Base-by-base conservation (phyloP, 2,797 vertebrate genomes). In the Phrynocephalus forsythii region DNA sequence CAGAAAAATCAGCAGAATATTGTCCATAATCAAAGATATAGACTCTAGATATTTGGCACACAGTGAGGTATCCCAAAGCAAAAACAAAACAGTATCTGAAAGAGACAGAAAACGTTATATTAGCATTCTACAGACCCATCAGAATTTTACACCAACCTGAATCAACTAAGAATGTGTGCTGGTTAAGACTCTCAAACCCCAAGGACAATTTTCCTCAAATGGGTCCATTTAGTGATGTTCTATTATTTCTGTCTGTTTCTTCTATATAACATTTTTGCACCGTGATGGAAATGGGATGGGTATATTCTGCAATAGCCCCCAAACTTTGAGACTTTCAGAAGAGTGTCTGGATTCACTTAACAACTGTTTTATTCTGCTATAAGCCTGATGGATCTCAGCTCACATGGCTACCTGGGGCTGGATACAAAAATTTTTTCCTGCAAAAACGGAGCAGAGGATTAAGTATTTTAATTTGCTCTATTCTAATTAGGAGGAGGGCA, bases 1-100 rank as follows among this genome's bases (percentile, higher is more conserved):
- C 99, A 91, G 99, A 99, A 93, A 99, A 99, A 94, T 99, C 99
- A 93, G 99, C 98, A 68, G 99, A 99, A 96, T 99, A 99, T 95
- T 99, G 98, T 96, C 98, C 98, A 71, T 99, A 99, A 95, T 99
- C 99, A 91, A 99, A 99, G 94, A 99, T 98, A 93, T 99, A 99
- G 91, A 99, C 98, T 88, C 98, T 97, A 79, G 98, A 99, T 95
- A 99, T 96, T 97, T 99, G 98, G 97, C 99, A 99, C 95, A 98
- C 95, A 91, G 98, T 99, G 95, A 99, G 98, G 96, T 99, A 99
- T 94, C 98, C 98, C 86, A 99, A 96, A 73, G 99, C 98, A 89
- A 99, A 98, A 93, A 99, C 97, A 96, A 99, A 99, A 96, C 98
- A 99, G 94, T 98, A 99, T 95, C 99, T 99, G 95, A 33, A 97